Conservation (phyloP, 2,113 vertebrate species). For the Antechinus flavipes region DNA sequence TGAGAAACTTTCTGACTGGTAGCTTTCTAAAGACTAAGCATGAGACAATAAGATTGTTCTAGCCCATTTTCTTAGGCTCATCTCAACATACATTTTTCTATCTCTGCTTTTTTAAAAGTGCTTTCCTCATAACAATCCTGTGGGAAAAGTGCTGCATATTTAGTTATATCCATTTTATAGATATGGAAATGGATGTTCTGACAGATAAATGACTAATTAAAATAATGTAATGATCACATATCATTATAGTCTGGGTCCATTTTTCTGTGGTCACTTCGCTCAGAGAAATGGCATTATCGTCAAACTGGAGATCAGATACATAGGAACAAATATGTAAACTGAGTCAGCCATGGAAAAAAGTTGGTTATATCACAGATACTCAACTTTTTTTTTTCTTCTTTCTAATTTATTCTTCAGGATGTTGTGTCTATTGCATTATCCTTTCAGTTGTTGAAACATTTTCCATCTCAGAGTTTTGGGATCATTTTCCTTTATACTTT, state of each 20-base stretch:
- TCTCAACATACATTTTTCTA: neutral
- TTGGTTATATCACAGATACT: neutral
- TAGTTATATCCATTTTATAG: neutral
- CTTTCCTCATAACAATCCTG: neutral
- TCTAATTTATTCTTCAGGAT: neutral
- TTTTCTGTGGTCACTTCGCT: neutral
- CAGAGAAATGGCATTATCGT: neutral
- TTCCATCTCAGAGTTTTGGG: neutral
- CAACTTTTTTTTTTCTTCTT: neutral
- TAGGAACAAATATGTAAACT: neutral
- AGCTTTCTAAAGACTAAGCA: neutral
- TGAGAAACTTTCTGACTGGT: neutral
- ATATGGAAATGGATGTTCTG: neutral
- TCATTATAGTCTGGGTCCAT: neutral
- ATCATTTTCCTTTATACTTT: neutral
- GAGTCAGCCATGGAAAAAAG: neutral
- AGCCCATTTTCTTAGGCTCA: neutral
- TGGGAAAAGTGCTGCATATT: neutral
- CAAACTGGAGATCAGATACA: neutral
- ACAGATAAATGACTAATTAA: neutral
- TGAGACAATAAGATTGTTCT: neutral
- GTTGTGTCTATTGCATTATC: neutral
- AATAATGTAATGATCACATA: no score
- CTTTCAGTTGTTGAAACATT: neutral
- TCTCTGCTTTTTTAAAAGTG: neutral